Evolutionary conservation across 2,888 invertebrate genomes (phyloP).

Genomic region (Xanthia togata): DNA sequence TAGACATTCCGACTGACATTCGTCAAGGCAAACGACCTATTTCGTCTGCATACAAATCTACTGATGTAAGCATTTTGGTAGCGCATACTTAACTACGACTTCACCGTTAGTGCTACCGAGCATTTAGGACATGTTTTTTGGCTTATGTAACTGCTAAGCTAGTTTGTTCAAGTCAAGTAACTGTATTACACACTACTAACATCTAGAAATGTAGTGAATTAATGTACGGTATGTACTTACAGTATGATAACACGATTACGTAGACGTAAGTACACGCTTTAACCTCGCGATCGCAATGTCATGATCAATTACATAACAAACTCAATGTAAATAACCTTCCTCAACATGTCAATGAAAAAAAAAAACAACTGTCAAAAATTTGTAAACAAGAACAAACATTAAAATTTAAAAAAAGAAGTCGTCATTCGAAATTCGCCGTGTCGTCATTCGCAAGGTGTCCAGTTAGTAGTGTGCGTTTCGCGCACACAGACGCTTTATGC

Average conservation of each 20-base stretch:
- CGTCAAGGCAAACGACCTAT: constrained; percentile 58
- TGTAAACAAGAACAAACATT: constrained; percentile 59
- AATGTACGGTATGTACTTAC: constrained; percentile 1
- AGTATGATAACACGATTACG: constrained; percentile 41
- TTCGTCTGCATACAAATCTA: constrained; percentile 59
- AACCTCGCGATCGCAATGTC: constrained; percentile 51
- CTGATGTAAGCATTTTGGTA: constrained; percentile 53
- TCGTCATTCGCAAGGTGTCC: constrained; percentile 69
- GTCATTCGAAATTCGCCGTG: constrained; percentile 57
- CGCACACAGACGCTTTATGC: constrained; percentile 68
- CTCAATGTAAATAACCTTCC: constrained; percentile 45
- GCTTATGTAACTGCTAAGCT: constrained; percentile 23
- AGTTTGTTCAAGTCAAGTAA: constrained; percentile 13
- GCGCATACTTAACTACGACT: constrained; percentile 47
- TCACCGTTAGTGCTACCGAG: constrained; percentile 39
- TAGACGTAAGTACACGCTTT: constrained; percentile 3
- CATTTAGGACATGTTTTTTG: constrained; percentile 47
- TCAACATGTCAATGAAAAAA: constrained; percentile 43
- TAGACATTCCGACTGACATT: constrained; percentile 60
- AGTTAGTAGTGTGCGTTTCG: constrained; percentile 54
- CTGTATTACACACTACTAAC: not conserved
- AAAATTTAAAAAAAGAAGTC: constrained; percentile 56
- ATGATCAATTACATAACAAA: constrained; percentile 46
- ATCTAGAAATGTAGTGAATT: constrained; percentile 29
- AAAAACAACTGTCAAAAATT: constrained; percentile 53